A percentile compares a stretch with the other conserved stretches of the same genome.
Conservation (phyloP, 2,888 invertebrate genomes). For the Bimastos eiseni region DNA sequence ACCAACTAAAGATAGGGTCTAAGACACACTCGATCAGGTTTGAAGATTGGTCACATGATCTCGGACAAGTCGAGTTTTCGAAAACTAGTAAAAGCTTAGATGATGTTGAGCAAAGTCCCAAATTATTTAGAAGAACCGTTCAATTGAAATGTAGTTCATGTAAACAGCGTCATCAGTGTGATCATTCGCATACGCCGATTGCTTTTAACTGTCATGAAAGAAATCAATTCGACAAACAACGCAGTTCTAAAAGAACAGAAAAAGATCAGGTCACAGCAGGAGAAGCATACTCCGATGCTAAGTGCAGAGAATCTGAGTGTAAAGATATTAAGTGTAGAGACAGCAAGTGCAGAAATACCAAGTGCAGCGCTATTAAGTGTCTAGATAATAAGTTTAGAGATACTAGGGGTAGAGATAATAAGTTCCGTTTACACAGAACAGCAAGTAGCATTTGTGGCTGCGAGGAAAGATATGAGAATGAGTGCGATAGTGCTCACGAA, state of each 20-base stretch:
- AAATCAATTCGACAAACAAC: background rate
- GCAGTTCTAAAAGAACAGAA: background rate
- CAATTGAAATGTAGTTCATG: background rate
- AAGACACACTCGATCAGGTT: background rate
- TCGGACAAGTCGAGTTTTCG: background rate
- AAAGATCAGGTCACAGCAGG: background rate
- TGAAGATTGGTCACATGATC: background rate
- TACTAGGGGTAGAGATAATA: background rate
- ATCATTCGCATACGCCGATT: background rate
- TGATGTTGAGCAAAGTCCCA: background rate
- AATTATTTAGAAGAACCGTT: background rate
- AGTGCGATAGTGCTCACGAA: background rate
- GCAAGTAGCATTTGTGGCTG: background rate
- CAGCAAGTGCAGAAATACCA: no score
- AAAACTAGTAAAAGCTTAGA: background rate
- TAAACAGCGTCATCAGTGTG: background rate
- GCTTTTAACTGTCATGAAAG: background rate
- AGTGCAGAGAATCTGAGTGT: no score
- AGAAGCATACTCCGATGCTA: background rate
- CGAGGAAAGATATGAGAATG: background rate
- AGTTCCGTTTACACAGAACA: background rate
- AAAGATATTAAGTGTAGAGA: no score
- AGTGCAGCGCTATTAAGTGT: no score
- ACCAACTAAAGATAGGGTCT: background rate
- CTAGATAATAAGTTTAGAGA: no score